These are phyloP conservation scores for Phylloscopus trochilus DNA, from an alignment of 2,113 vertebrate species.

Conservation along the genomic window DNA sequence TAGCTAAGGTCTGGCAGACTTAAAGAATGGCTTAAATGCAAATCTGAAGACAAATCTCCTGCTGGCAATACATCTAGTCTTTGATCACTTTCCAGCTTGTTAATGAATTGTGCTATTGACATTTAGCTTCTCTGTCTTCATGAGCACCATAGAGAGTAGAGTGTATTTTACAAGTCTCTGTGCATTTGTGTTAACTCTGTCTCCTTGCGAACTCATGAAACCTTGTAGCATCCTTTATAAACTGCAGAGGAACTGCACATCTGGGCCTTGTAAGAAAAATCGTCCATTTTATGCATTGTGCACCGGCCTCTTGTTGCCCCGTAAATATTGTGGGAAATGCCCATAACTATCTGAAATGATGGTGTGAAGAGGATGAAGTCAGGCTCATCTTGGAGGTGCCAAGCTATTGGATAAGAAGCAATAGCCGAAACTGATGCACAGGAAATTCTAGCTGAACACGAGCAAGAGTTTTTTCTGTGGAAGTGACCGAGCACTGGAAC, in stretches of 20 bases:
- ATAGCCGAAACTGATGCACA: not conserved
- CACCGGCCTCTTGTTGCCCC: not conserved
- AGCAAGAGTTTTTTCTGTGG: not conserved
- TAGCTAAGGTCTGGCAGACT: not conserved
- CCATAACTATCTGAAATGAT: not conserved
- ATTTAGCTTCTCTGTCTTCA: not conserved
- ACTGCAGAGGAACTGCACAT: not conserved
- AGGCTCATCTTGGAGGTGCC: not conserved
- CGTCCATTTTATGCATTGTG: rapidly evolving
- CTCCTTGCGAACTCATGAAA: not conserved
- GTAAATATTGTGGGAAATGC: not conserved
- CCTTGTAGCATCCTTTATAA: not conserved
- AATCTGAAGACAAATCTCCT: not conserved
- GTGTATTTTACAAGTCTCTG: not conserved
- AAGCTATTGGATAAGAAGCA: not conserved
- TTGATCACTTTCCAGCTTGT: not conserved
- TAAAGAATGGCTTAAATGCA: not conserved
- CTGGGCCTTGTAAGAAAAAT: not conserved
- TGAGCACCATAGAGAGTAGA: no score
- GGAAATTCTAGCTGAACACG: not conserved
- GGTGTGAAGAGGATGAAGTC: not conserved
- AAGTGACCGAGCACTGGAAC: not conserved
- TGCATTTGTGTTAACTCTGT: not conserved
- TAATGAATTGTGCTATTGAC: not conserved
- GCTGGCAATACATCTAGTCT: rapidly evolving